Evolutionary conservation across 53 echinoderm and acorn worm genomes (phyloP), one percentile per base, ranked within the genome.

Genomic region (Temnopleurus reevesii): DNA sequence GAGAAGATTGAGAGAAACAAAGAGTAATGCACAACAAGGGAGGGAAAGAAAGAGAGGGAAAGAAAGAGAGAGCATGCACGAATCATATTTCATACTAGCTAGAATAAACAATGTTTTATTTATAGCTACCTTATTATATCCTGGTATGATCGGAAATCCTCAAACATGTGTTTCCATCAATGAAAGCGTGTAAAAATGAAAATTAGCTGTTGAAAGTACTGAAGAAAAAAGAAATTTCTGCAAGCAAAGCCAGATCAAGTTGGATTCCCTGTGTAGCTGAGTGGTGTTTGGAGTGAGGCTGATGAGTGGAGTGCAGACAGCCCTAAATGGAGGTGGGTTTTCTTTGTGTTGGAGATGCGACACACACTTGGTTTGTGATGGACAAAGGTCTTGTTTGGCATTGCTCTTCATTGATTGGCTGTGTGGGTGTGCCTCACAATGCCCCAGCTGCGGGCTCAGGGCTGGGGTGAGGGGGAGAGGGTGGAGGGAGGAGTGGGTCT

Each of bases 311-410:
- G 36, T 35, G 43, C 38, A 13, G 19, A 38, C 71, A 10, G 33
- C 0, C 24, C 18, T 2, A 41, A 12, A 63, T 63, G 55, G 38
- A 31, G 83, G 54, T 51, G 55, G 36, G 36, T 55, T 83, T 53
- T 38, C 85, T 85, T 87, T 87, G 88, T 87, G 88, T 87, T 87
- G 88, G 88, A 87, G 88, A 87, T 87, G 88, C 88, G 65, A 87
- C 88, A 87, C 53, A 30, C 76, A 24, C 85, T 18, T 44, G 44
- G 85, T 45, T 85, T 45, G 85, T 55, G 83, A 36, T 35, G 83
- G 53, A 83, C 83, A 83, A 83, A 83, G 83, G 83, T 56, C 83
- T 83, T 2, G 47, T 19, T 79, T 79, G 24, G 12, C 79, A 79
- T 49, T 49, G 79, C 79, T 49, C 10, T 9, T 49, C 79, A 79